Evolutionary conservation across 2,113 vertebrate species (phyloP).

Genomic region (Clupea harengus): DNA sequence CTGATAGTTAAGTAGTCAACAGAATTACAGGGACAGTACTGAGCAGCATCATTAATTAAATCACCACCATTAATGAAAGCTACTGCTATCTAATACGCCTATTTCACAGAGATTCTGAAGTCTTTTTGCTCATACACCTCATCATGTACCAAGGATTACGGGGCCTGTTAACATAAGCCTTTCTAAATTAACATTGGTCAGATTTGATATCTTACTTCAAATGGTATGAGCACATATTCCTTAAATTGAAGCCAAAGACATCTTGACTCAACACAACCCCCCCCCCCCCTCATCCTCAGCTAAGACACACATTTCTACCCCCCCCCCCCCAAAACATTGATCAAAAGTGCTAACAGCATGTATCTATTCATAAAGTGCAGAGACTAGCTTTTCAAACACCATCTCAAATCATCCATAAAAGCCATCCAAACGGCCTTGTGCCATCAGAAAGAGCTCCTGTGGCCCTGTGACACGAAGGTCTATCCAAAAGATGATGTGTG

Average conservation of each 20-base stretch:
- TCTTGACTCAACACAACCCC: not conserved
- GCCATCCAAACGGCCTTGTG: not conserved
- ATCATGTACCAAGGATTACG: too few relatives aligned
- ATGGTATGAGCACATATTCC: not conserved
- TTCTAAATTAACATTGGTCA: not conserved
- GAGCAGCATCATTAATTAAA: not conserved
- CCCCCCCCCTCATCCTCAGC: not conserved
- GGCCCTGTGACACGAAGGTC: not conserved
- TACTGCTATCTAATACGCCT: not conserved
- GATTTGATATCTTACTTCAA: not conserved
- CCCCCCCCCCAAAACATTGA: not conserved
- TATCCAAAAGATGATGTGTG: not conserved
- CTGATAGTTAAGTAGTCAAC: not conserved
- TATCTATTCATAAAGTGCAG: not conserved
- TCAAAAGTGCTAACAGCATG: not conserved
- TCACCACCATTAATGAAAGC: not conserved
- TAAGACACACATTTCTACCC: not conserved
- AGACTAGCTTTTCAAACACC: not conserved
- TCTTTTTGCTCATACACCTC: not conserved
- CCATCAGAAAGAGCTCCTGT: not conserved
- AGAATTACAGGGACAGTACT: not conserved
- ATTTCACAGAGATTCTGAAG: not conserved
- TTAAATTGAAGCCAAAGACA: not conserved
- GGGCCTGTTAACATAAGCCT: too few relatives aligned
- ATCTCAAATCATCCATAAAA: not conserved